Conservation (phyloP, 1,140 invertebrate species). For the Plectus sambesii region DNA sequence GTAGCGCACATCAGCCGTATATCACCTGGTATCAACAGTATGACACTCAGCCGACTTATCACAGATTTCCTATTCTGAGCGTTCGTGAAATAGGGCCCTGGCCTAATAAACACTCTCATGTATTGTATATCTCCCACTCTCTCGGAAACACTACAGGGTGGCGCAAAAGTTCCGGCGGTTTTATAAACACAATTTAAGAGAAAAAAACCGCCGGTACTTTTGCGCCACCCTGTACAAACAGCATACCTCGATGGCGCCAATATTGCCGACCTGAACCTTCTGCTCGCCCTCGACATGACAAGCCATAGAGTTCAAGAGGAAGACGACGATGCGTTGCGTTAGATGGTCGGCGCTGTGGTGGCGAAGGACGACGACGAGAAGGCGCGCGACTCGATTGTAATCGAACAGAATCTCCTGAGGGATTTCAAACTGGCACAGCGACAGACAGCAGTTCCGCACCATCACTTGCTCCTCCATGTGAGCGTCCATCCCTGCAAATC, state of each 20-base stretch:
- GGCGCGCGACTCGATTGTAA: conserved; percentile 71
- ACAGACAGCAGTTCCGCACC: conserved; percentile 87
- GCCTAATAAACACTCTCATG: no score
- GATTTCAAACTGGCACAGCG: conserved; percentile 83
- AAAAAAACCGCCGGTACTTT: no score
- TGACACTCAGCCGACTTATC: no score
- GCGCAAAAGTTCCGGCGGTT: no score
- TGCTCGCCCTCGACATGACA: conserved; percentile 87
- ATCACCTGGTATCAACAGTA: no score
- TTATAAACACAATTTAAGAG: no score
- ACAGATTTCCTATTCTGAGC: no score
- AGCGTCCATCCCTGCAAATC: conserved; percentile 33
- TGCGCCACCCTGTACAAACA: no score
- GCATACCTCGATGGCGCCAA: conserved; percentile 69
- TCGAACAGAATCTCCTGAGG: conserved; percentile 87
- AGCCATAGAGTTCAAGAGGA: conserved; percentile 81
- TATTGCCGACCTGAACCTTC: conserved; percentile 73
- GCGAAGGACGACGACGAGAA: conserved; percentile 69
- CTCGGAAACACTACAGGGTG: neutral
- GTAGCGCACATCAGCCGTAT: no score
- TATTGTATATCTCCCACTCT: no score
- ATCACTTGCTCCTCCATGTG: conserved; percentile 52
- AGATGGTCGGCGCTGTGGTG: conserved; percentile 72
- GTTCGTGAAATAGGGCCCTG: no score
- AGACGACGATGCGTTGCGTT: conserved; percentile 83